Base-by-base conservation (phyloP, 2,113 vertebrate species). In the Bos indicus region DNA sequence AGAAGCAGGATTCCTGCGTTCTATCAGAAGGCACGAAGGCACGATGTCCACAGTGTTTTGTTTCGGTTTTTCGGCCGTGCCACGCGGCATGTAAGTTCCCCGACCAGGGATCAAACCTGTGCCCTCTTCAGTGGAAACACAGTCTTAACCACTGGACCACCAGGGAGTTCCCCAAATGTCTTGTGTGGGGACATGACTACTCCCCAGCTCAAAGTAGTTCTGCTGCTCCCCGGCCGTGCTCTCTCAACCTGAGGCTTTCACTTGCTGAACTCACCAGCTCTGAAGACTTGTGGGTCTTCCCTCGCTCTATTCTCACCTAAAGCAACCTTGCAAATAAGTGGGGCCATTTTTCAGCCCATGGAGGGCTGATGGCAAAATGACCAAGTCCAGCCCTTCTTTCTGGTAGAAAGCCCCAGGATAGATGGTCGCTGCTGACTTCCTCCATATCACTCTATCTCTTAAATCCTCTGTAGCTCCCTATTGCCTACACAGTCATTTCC, bases 211-310 rank as follows among this genome's bases (percentile, higher is more conserved):
- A 10, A 25, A 90, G 88, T 12, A 3, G 36, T 25, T 56, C 40
- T n/a, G 92, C 17, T 7, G 33, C 21, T 40, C 19, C 52, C 71
- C 25, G 0, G 2, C 48, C 5, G 10, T 13, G 52, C 30, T 4
- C 5, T 71, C 57, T 36, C 85, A 30, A 15, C 26, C 57, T 5
- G 40, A 19, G 54, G 67, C 28, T 30, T 43, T 77, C 10, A 11
- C 78, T 19, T 33, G 9, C 85, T n/a, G 19, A 10, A 9, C 89
- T 48, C 3, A 25, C 57, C 11, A 1, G 48, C 33, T 21, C 54
- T 1, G 0, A 28, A 21, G 82, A 40, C 36, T 1, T 3, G 2
- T 3, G 15, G 48, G 62, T 51, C 56, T 33, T 14, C 2, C 62
- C 36, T 25, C 19, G 2, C 46, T 33, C 74, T 71, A 40, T 12